Conservation (phyloP, 30 jellyfish, hydroid and myxozoan species). For the Chironex yamaguchii region DNA sequence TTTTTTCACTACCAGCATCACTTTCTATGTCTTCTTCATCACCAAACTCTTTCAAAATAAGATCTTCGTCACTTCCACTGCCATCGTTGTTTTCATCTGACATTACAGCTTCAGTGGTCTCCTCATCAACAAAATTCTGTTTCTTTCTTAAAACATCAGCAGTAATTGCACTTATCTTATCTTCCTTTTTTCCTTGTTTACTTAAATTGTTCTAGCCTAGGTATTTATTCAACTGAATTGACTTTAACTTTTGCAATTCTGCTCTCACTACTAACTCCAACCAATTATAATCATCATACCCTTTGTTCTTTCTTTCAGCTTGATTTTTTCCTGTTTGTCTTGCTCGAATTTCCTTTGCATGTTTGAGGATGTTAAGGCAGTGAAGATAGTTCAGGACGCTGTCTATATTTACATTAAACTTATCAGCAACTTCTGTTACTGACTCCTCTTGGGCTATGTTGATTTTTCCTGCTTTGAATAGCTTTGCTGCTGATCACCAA, state of each 20-base stretch:
- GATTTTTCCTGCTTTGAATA: too few relatives aligned
- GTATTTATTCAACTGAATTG: neutral
- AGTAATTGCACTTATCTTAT: constrained; percentile 27
- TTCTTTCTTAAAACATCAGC: constrained; percentile 18
- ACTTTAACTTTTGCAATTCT: constrained; percentile 9
- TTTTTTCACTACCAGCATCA: too few relatives aligned
- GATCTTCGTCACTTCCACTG: too few relatives aligned
- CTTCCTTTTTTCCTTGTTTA: constrained; percentile 22
- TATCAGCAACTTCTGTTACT: too few relatives aligned
- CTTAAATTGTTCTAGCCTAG: constrained; percentile 25
- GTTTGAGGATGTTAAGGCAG: constrained; percentile 5
- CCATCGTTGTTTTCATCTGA: too few relatives aligned
- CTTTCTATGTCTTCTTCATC: neutral
- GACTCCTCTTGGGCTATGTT: too few relatives aligned
- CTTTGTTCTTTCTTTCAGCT: constrained; percentile 33
- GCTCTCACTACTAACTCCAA: constrained; percentile 31
- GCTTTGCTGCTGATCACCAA: too few relatives aligned
- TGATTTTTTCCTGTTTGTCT: constrained; percentile 9
- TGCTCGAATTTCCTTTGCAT: constrained; percentile 8
- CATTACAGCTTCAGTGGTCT: too few relatives aligned
- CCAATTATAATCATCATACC: constrained; percentile 9
- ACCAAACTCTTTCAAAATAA: too few relatives aligned
- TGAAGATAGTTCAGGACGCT: neutral
- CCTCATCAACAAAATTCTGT: too few relatives aligned
- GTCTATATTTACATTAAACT: too few relatives aligned